Evolutionary conservation across 2,888 invertebrate species (phyloP), one percentile per base, ranked within the genome.

Genomic region (Eurytoma adleriae): DNA sequence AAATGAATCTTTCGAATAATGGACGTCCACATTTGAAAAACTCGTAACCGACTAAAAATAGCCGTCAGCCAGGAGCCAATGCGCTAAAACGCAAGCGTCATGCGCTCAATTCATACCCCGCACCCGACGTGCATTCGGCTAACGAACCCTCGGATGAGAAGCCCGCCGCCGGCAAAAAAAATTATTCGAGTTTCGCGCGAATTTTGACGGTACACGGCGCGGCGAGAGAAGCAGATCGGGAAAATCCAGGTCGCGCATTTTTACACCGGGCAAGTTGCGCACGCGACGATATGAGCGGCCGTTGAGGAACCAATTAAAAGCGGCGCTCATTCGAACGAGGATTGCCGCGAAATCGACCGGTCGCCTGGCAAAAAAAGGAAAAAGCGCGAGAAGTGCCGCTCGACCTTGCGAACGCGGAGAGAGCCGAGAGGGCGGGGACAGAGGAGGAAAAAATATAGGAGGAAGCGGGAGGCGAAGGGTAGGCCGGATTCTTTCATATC

Each of bases 241-340:
- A 62, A 62, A 62, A 40, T 40, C 30, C 62, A 62, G 62, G 62
- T 62, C 62, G 30, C 66, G 48, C 18, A 10, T 20, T 12, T 30
- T 10, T 24, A 12, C 16, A 71, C 10, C 4, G 54, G 24, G 13
- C 5, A 30, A 16, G 20, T 18, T 68, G 24, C 16, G 50, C 50
- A 52, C 16, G n/a, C 52, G 62, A 3, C 16, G 50, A 24, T 14
- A 5, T 27, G 40, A 48, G 18, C 40, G 69, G 12, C 20, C 54
- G 14, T 52, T 59, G 20, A 40, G 62, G 71, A 74, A 64, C 57
- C 76, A 57, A 79, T 75, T 68, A 78, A 69, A 71, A 73, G 40
- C 52, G 52, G 52, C 40, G 59, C 16, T 14, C 27, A 27, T 50
- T 61, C 72, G 59, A 20, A 18, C 54, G 79, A 56, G 40, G 69